phyloP scores from a whole-genome alignment of 2,113 vertebrate genomes.

The Lucifuga dentata region DNA sequence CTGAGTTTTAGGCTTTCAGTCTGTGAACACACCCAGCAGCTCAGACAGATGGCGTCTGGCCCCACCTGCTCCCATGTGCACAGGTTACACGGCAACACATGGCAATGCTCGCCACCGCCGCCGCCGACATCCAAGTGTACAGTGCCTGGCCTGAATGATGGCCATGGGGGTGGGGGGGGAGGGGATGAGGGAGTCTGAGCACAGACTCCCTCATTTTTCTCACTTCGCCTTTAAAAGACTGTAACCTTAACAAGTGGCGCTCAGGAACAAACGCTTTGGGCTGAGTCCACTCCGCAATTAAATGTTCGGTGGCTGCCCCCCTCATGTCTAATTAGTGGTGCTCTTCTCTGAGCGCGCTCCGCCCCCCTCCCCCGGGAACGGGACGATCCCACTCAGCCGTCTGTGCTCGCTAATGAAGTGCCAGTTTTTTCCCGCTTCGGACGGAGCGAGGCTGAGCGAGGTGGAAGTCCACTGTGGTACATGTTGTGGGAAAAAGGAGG shows the following conservation, averaged over 20 bases:
- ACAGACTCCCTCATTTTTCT: constrained; percentile 76
- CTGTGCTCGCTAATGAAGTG: constrained; percentile 82
- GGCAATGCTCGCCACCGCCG: constrained; percentile 52
- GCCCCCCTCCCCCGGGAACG: constrained; percentile 57
- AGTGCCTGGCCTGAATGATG: constrained; percentile 65
- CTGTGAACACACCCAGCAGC: constrained; percentile 19
- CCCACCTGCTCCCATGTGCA: constrained; percentile 43
- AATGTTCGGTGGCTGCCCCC: constrained; percentile 68
- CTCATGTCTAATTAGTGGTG: constrained; percentile 82
- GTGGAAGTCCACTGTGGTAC: constrained; percentile 51
- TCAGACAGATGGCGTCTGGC: constrained; percentile 69
- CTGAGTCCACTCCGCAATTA: constrained; percentile 80
- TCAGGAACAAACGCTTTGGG: constrained; percentile 75
- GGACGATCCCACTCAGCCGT: constrained; percentile 80
- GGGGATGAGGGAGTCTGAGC: constrained; percentile 21
- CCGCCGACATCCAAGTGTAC: constrained; percentile 77
- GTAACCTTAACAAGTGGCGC: constrained; percentile 84
- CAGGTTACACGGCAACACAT: constrained; percentile 74
- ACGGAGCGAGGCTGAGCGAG: constrained; percentile 52
- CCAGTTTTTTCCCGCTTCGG: constrained; percentile 52
- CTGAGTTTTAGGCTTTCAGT: constrained; percentile 8
- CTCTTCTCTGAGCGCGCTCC: constrained; percentile 69
- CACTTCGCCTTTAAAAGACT: constrained; percentile 85
- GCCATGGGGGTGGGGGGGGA: constrained; percentile 10
- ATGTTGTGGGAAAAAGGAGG: constrained; percentile 55